Percentiles rank a stretch among this genome's conserved stretches.
Conservation (phyloP, 2,888 invertebrate species). For the Drosophila mercatorum region DNA sequence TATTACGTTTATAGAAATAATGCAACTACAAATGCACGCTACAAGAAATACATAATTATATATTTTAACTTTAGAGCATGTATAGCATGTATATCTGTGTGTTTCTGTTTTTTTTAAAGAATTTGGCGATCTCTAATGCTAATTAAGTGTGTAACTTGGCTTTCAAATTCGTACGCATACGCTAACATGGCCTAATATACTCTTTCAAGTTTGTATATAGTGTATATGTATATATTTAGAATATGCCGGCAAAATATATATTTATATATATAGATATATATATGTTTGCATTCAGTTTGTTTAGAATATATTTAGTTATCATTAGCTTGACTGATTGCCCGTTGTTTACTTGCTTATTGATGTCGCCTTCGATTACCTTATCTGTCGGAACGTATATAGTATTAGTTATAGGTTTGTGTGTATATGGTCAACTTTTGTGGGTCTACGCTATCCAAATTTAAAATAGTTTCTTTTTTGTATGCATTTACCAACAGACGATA, state of each 20-base stretch:
- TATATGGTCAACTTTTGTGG: slow-evolving; percentile 26
- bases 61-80: slow-evolving; percentile 4
- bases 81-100: background rate
- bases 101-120: slow-evolving; percentile 4
- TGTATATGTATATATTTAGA: slow-evolving; percentile 39
- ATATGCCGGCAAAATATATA: slow-evolving; percentile 71
- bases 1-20: slow-evolving; percentile 18
- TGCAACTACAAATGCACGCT: slow-evolving; percentile 33
- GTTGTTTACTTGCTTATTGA: slow-evolving; percentile 64
- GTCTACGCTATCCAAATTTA: slow-evolving; percentile 15
- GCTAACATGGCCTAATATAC: slow-evolving; percentile 47
- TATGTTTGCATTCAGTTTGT: slow-evolving; percentile 29
- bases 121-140: slow-evolving; percentile 29
- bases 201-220: slow-evolving; percentile 46
- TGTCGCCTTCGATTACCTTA: slow-evolving; percentile 20
- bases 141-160: slow-evolving; percentile 56
- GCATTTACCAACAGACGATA: slow-evolving; percentile 63
- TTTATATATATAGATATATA: slow-evolving; percentile 11
- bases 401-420: slow-evolving; percentile 18
- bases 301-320: slow-evolving; percentile 62
- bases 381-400: slow-evolving; percentile 34
- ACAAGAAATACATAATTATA: slow-evolving; percentile 14
- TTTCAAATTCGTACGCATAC: slow-evolving; percentile 63
- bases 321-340: slow-evolving; percentile 72
- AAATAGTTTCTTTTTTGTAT: slow-evolving; percentile 41